A percentile compares a stretch with the other conserved stretches of the same genome.
These are phyloP conservation scores for Acromyrmex echinatior DNA, from an alignment of 1,140 invertebrate genomes.

Conservation along the genomic window DNA sequence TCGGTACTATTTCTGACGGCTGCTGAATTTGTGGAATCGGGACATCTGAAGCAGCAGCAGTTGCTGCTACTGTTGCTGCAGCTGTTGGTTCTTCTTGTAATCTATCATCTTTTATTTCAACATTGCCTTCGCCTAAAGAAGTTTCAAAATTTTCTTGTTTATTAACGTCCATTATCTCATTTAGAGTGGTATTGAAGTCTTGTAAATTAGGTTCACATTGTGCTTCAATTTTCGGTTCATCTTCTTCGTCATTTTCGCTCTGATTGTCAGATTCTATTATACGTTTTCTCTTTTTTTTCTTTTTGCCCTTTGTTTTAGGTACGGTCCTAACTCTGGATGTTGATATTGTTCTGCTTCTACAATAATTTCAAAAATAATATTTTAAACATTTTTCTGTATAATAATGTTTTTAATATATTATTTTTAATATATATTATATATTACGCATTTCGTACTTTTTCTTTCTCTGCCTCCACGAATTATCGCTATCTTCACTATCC, in stretches of 20 bases:
- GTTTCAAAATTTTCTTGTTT: slow-evolving; percentile 52
- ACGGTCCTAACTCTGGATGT: slow-evolving; percentile 77
- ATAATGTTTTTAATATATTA: not conserved
- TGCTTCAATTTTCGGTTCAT: slow-evolving; percentile 72
- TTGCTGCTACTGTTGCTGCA: not conserved
- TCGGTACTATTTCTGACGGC: slow-evolving; percentile 67
- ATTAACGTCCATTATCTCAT: slow-evolving; percentile 37
- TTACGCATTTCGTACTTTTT: slow-evolving; percentile 81
- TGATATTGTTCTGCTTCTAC: slow-evolving; percentile 80
- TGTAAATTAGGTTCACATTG: slow-evolving; percentile 57
- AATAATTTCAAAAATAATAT: slow-evolving; percentile 50
- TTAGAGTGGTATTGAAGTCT: not conserved
- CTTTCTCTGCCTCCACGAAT: slow-evolving; percentile 87
- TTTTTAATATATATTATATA: slow-evolving; percentile 27
- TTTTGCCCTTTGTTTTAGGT: slow-evolving; percentile 84
- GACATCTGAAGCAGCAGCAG: slow-evolving; percentile 5
- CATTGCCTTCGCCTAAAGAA: slow-evolving; percentile 39
- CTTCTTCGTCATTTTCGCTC: slow-evolving; percentile 84
- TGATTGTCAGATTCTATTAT: slow-evolving; percentile 86
- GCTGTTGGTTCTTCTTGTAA: not conserved
- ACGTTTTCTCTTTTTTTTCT: slow-evolving; percentile 86
- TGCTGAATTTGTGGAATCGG: slow-evolving; percentile 24
- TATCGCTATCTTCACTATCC: slow-evolving; percentile 88
- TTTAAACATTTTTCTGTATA: not conserved
- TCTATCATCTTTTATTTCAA: slow-evolving; percentile 42